phyloP scores from a whole-genome alignment of 1,140 invertebrate species.

The Neotoxoptera formosana region DNA sequence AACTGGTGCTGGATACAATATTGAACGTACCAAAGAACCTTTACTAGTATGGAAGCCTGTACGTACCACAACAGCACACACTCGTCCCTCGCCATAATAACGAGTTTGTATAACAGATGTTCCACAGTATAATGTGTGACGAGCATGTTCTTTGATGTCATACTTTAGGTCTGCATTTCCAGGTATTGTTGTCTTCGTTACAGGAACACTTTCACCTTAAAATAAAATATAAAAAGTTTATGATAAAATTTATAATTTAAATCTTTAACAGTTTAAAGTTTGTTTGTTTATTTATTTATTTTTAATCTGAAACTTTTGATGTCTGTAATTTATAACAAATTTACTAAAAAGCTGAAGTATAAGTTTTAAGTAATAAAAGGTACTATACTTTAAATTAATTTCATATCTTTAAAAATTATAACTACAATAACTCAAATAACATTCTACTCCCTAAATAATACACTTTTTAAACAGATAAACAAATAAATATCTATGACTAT shows the following conservation, averaged over 20 bases:
- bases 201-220: slow-evolving; percentile 75
- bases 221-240: slow-evolving; percentile 33
- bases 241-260: not conserved
- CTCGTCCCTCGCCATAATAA: slow-evolving; percentile 73
- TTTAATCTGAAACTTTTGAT: not conserved
- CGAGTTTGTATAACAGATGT: slow-evolving; percentile 72
- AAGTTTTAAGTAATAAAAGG: not conserved
- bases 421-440: not conserved
- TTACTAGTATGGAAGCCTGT: slow-evolving; percentile 90
- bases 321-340: not conserved
- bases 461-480: not conserved
- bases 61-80: slow-evolving; percentile 74
- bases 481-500: not conserved
- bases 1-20: slow-evolving; percentile 91
- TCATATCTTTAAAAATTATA: not conserved
- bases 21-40: slow-evolving; percentile 90
- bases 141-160: slow-evolving; percentile 81
- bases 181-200: slow-evolving; percentile 89
- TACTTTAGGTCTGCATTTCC: slow-evolving; percentile 71
- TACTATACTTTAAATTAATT: not conserved
- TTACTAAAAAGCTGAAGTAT: not conserved
- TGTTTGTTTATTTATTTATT: not conserved
- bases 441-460: not conserved
- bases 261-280: not conserved
- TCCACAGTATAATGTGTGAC: slow-evolving; percentile 75